Conservation (phyloP, 2,797 vertebrate species). For the Clamator glandarius region DNA sequence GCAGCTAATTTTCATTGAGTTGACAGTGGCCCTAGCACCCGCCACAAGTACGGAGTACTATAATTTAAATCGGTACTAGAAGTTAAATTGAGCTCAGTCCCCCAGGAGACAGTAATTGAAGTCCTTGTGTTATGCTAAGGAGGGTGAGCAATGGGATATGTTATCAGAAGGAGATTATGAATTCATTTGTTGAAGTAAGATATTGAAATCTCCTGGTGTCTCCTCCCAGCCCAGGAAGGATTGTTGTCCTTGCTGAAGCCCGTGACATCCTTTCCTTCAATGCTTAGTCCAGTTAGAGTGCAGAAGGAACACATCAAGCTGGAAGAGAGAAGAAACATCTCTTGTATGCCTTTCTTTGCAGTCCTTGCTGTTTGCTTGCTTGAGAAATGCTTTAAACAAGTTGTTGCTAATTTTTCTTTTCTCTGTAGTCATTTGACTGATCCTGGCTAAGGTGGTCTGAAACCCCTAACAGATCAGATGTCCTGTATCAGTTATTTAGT, state of each 20-base stretch:
- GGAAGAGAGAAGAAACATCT: not conserved
- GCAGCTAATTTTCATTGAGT: not conserved
- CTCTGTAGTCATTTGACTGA: not conserved
- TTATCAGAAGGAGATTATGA: not conserved
- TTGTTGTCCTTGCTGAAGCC: not conserved
- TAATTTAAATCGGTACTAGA: not conserved
- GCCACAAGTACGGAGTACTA: accelerated
- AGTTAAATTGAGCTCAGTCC: not conserved
- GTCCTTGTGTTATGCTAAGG: not conserved
- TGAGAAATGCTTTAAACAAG: not conserved
- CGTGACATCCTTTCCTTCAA: not conserved
- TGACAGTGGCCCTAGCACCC: not conserved
- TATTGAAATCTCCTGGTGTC: not conserved
- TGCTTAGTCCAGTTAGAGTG: not conserved
- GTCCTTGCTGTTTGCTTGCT: not conserved
- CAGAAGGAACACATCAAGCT: not conserved
- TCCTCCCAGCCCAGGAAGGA: not conserved
- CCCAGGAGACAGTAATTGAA: not conserved
- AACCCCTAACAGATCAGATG: not conserved
- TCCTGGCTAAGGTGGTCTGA: not conserved
- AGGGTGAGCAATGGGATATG: not conserved
- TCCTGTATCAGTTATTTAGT: not conserved
- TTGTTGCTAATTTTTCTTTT: not conserved
- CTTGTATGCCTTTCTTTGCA: not conserved
- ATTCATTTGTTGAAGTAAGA: not conserved